Evolutionary conservation across 2,113 vertebrate species (phyloP).

Genomic region (Trichomycterus rosablanca): DNA sequence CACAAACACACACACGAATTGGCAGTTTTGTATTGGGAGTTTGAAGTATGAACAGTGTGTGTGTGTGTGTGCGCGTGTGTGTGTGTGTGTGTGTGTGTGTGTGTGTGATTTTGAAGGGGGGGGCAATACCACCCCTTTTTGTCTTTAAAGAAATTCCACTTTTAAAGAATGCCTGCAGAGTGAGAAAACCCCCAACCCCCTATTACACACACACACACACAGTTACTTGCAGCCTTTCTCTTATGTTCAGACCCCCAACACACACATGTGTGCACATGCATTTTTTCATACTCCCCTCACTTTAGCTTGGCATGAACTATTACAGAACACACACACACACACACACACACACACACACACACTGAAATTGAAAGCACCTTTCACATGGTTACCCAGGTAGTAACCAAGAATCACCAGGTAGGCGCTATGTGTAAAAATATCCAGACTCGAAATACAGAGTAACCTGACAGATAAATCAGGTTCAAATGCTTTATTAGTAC

Average conservation of each 20-base stretch:
- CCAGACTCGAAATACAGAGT: too few species aligned
- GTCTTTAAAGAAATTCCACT: slow-evolving; percentile 70
- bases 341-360: slow-evolving; percentile 54
- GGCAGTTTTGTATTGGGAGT: too few species aligned
- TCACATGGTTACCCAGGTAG: not conserved
- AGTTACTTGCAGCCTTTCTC: not conserved
- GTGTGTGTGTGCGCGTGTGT: too few species aligned
- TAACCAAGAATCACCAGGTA: too few species aligned
- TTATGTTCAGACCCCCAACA: not conserved
- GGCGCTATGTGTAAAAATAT: too few species aligned
- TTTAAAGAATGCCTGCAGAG: slow-evolving; percentile 62
- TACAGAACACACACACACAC: too few species aligned
- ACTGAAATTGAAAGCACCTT: slow-evolving; percentile 50
- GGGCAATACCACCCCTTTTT: slow-evolving; percentile 58
- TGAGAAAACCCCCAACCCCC: slow-evolving; percentile 44
- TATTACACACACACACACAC: slow-evolving; percentile 42
- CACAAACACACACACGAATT: slow-evolving; percentile 17
- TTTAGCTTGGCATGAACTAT: too few species aligned
- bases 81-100: too few species aligned
- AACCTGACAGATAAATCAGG: too few species aligned
- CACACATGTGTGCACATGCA: slow-evolving; percentile 12
- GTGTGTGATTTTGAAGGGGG: slow-evolving; percentile 56
- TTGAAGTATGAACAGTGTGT: too few species aligned
- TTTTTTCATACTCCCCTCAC: too few species aligned
- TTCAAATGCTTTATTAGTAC: too few species aligned